These are phyloP conservation scores for Petrophora chlorosata DNA, from an alignment of 2,888 invertebrate species.

Conservation along the genomic window DNA sequence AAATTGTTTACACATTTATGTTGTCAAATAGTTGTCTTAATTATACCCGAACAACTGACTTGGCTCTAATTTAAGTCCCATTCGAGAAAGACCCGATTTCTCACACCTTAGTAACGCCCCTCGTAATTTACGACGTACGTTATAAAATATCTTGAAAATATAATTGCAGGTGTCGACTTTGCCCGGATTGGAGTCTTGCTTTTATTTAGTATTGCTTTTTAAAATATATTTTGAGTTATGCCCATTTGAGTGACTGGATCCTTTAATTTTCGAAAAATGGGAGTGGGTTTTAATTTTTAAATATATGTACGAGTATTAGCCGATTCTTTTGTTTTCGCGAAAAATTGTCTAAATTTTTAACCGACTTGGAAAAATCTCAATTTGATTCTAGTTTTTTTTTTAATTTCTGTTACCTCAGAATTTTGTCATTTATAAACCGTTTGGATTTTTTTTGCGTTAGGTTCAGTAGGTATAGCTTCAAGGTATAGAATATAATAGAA, in stretches of 20 bases:
- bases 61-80: neutral
- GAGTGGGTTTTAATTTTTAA: constrained; percentile 16
- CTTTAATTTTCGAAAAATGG: constrained; percentile 27
- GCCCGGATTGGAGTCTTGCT: too few species aligned
- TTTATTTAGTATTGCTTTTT: constrained; percentile 21
- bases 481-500: too few species aligned
- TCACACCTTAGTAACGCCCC: constrained; percentile 16
- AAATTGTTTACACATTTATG: too few species aligned
- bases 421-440: too few species aligned
- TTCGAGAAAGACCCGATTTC: constrained; percentile 13
- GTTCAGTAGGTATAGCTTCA: too few species aligned
- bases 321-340: neutral
- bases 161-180: constrained; percentile 62
- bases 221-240: constrained; percentile 10
- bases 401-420: too few species aligned
- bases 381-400: too few species aligned
- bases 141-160: constrained; percentile 66
- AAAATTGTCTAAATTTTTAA: too few species aligned
- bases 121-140: constrained; percentile 54
- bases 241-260: constrained; percentile 10
- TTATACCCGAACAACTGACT: too few species aligned
- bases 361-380: too few species aligned
- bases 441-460: too few species aligned
- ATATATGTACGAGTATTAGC: neutral
- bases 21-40: too few species aligned